Base-by-base conservation (phyloP, 2,797 vertebrate genomes). In the Xiphorhynchus erythropygius region DNA sequence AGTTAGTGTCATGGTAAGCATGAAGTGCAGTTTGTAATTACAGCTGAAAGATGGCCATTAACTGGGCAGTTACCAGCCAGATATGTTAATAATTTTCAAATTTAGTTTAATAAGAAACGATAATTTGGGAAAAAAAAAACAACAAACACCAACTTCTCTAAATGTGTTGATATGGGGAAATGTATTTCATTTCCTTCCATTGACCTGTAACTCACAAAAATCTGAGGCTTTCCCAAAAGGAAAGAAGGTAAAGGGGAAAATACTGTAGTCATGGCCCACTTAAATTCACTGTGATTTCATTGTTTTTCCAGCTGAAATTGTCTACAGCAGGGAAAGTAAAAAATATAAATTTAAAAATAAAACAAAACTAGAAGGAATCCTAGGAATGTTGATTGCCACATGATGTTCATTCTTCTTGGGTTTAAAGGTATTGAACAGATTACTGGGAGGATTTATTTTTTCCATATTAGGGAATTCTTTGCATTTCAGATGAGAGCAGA, bases 381-480 rank as follows among this genome's bases (percentile, higher is more conserved):
- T 68, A 64, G 37, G 78, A 96, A 95, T 89, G 81, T 28, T 62
- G 42, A 71, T 32, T 74, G 57, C 75, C 84, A 64, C 49, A 75
- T 53, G 87, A 84, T 85, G 33, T 55, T 94, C 4, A 59, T 93
- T 92, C 83, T 84, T 90, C 59, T 67, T 74, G 52, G 15, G 81
- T 46, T 69, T 87, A 74, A 94, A 93, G 21, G 35, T 87, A 90
- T 62, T 83, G 88, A 89, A 82, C 64, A 83, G 81, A 87, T 95
- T 90, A 79, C 46, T 67, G 50, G 21, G 63, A 56, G 71, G 87
- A 84, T 85, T 94, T 90, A 30, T 63, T 95, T 92, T 76, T 90
- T 94, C 74, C n/a, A 7, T 91, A 64, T 83, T 92, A 89, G 71
- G 77, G 81, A 94, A 85, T 89, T 92, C 78, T 94, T 94, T 89